phyloP scores from a whole-genome alignment of 2,113 vertebrate species.

The Hippocampus zosterae region DNA sequence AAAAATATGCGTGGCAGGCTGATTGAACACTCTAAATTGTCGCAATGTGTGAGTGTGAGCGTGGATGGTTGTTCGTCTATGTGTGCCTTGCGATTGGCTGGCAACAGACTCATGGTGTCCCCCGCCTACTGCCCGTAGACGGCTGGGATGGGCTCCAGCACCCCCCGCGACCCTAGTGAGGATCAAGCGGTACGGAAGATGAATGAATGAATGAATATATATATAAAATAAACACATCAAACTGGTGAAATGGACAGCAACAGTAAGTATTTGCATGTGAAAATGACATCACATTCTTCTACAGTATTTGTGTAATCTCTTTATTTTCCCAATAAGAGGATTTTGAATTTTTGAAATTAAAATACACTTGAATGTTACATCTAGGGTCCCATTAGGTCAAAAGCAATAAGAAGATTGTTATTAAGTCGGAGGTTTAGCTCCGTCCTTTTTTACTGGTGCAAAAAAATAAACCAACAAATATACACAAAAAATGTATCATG shows the following conservation, averaged over 20 bases:
- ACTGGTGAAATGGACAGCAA: neutral
- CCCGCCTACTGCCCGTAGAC: too few species aligned
- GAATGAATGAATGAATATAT: too few species aligned
- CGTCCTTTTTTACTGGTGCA: constrained; percentile 5
- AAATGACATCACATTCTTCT: neutral
- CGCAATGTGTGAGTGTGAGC: too few species aligned
- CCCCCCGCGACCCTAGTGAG: too few species aligned
- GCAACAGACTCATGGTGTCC: too few species aligned
- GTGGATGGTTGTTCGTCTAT: too few species aligned
- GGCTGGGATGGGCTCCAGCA: too few species aligned
- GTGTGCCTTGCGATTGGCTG: too few species aligned
- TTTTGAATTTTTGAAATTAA: neutral
- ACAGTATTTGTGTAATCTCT: neutral
- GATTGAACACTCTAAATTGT: too few species aligned
- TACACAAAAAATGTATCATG: too few species aligned
- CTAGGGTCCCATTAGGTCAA: neutral
- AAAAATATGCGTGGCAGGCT: too few species aligned
- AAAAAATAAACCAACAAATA: constrained; percentile 7
- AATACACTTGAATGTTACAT: neutral
- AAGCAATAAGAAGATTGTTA: neutral
- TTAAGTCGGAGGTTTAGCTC: neutral
- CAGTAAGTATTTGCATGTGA: neutral
- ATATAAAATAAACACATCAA: neutral
- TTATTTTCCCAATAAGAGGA: neutral
- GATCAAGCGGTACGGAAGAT: too few species aligned